Evolutionary conservation across 2,113 vertebrate genomes (phyloP).

Genomic region (Poeciliopsis retropinna): DNA sequence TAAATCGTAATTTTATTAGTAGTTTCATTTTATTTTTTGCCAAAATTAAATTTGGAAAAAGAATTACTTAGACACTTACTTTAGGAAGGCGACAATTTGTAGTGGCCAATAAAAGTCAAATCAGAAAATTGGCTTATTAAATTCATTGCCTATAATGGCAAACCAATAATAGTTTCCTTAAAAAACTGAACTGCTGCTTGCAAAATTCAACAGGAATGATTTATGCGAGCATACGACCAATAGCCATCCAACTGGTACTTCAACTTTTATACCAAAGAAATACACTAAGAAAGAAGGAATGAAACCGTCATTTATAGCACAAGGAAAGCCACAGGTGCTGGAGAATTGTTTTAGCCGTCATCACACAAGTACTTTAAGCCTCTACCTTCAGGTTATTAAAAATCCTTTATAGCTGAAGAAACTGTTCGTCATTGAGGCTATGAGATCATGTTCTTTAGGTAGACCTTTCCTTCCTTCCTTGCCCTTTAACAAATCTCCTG

Average conservation of each 20-base stretch:
- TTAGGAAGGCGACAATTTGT: background rate
- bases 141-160: no score
- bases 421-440: background rate
- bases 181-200: background rate
- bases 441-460: background rate
- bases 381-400: background rate
- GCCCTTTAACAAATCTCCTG: conserved; percentile 6
- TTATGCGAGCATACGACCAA: background rate
- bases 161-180: no score
- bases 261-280: background rate
- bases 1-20: background rate
- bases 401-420: background rate
- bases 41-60: no score
- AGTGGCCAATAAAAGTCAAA: background rate
- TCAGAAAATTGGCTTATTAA: background rate
- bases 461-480: background rate
- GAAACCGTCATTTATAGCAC: background rate
- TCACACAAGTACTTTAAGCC: background rate
- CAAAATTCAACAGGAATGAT: background rate
- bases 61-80: no score
- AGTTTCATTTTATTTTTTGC: background rate
- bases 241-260: background rate
- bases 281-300: no score
- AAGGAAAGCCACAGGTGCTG: background rate
- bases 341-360: background rate